phyloP scores from a whole-genome alignment of 35 echinoderm and acorn worm genomes.

The Ptychodera flava region DNA sequence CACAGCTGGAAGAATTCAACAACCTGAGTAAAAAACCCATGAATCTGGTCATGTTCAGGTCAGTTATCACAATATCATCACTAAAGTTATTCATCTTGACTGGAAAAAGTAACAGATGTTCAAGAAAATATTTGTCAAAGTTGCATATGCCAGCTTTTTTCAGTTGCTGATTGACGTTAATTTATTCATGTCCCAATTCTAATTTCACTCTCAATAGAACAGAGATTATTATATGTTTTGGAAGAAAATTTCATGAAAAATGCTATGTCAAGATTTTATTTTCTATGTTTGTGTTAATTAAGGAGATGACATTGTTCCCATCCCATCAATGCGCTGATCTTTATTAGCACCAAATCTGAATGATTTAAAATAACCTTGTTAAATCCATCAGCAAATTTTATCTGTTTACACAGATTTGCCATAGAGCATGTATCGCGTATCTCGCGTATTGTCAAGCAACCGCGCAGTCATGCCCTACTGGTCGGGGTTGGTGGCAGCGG shows the following conservation, averaged over 20 bases:
- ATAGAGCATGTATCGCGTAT: constrained; percentile 97
- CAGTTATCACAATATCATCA: neutral
- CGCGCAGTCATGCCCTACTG: constrained; percentile 73
- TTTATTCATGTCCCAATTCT: neutral
- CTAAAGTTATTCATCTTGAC: no score
- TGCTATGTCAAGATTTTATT: no score
- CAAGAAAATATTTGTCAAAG: no score
- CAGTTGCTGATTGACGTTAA: neutral
- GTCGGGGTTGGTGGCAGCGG: constrained; percentile 95
- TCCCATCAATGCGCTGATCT: no score
- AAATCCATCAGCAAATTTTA: no score
- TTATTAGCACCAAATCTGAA: no score
- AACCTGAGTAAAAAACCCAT: constrained; percentile 94
- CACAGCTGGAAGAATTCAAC: constrained; percentile 94
- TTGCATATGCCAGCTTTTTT: no score
- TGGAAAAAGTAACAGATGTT: no score
- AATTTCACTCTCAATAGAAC: neutral
- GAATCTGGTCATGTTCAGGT: constrained; percentile 98
- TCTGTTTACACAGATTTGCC: no score
- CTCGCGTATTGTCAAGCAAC: constrained; percentile 96
- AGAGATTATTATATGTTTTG: neutral
- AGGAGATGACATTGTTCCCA: no score
- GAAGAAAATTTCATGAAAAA: neutral
- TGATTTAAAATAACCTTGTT: no score
- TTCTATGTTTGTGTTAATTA: no score